Conservation (phyloP, 1,140 invertebrate species). For the Ceratina japonica region DNA sequence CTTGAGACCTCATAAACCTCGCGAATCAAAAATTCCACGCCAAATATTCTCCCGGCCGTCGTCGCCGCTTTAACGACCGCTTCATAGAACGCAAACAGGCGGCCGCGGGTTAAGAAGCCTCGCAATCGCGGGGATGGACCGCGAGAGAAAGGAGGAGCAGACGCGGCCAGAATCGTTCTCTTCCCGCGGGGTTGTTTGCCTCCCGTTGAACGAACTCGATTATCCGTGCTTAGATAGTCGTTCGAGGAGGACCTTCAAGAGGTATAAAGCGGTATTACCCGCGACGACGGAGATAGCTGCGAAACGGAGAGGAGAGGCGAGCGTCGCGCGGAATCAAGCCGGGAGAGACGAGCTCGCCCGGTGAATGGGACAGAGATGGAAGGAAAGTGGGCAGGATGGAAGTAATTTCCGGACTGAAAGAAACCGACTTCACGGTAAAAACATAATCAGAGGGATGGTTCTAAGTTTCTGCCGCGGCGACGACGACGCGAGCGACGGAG, state of each 20-base stretch:
- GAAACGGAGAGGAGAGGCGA: slow-evolving; percentile 16
- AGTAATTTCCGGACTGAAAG: slow-evolving; percentile 67
- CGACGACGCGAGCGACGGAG: neutral
- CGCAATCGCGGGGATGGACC: neutral
- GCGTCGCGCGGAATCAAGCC: neutral
- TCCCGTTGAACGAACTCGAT: slow-evolving; percentile 55
- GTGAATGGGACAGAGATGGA: neutral
- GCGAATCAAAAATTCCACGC: neutral
- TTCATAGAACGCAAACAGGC: neutral
- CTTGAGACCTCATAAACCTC: neutral
- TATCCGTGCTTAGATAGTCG: slow-evolving; percentile 57
- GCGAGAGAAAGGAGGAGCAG: no score
- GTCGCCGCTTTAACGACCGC: neutral
- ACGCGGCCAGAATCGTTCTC: neutral
- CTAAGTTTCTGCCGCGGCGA: slow-evolving; percentile 53
- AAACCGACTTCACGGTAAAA: slow-evolving; percentile 65
- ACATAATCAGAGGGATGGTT: slow-evolving; percentile 65
- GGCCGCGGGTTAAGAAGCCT: neutral
- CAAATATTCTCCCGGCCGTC: no score
- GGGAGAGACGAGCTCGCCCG: no score
- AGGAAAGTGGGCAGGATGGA: slow-evolving; percentile 33
- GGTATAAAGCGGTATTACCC: slow-evolving; percentile 60
- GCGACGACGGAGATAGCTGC: slow-evolving; percentile 31
- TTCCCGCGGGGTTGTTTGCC: slow-evolving; percentile 48
- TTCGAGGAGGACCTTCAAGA: slow-evolving; percentile 48